Percentiles rank a stretch among this genome's conserved stretches.
Evolutionary conservation across 2,888 invertebrate species (phyloP).

Genomic region (Pristionchus arcanus): DNA sequence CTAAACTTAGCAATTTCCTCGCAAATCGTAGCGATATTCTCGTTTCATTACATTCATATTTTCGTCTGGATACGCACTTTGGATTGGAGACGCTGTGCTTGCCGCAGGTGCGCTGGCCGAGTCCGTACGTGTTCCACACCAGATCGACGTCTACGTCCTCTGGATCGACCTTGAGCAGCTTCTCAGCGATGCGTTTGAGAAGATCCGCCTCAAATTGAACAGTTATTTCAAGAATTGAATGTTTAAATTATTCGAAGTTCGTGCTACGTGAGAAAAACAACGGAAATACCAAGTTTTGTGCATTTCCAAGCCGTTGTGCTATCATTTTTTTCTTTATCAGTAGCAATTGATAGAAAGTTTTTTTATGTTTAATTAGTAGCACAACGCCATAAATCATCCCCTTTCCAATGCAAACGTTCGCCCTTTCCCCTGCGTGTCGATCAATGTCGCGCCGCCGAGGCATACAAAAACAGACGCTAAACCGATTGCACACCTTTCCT

Average conservation of each 20-base stretch:
- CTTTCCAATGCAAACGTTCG: neutral
- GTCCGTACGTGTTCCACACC: constrained; percentile 31
- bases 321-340: too few relatives aligned
- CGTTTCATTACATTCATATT: neutral
- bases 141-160: neutral
- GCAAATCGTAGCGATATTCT: too few relatives aligned
- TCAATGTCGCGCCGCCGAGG: neutral
- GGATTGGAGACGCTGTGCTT: constrained; percentile 25
- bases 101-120: neutral
- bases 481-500: constrained; percentile 13
- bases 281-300: too few relatives aligned
- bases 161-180: constrained; percentile 10
- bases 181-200: neutral
- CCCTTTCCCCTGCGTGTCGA: neutral
- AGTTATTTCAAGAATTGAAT: too few relatives aligned
- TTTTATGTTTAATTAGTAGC: neutral
- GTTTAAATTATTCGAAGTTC: too few relatives aligned
- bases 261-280: too few relatives aligned
- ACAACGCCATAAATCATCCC: neutral
- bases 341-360: too few relatives aligned
- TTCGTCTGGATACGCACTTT: neutral
- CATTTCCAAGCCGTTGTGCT: too few relatives aligned
- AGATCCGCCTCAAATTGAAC: constrained; percentile 18
- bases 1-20: too few relatives aligned
- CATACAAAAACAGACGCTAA: neutral